Conservation (phyloP, 37 sponge, comb jelly and placozoan genomes). For the Diacarnus erythraeanus region DNA sequence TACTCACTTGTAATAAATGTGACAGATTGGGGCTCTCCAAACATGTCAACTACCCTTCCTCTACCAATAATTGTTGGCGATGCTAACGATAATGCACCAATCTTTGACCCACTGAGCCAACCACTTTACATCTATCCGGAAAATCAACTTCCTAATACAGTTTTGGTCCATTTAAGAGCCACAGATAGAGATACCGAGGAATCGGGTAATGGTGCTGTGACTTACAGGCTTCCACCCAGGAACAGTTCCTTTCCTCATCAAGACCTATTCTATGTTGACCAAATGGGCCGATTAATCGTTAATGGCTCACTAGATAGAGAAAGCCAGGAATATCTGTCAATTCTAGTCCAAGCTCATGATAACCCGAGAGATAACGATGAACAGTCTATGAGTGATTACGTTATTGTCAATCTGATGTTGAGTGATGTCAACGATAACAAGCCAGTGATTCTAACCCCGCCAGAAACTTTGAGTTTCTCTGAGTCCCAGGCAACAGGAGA, state of each 20-base stretch:
- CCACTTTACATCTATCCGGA: background rate
- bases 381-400: background rate
- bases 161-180: slow-evolving; percentile 4
- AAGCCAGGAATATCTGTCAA: background rate
- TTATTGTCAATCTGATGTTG: slow-evolving; percentile 38
- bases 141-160: background rate
- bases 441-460: slow-evolving; percentile 29
- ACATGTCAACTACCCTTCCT: background rate
- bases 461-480: background rate
- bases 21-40: slow-evolving; percentile 38
- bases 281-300: slow-evolving; percentile 23
- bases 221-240: slow-evolving; percentile 20
- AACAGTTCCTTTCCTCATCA: slow-evolving; percentile 38
- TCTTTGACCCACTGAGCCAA: slow-evolving; percentile 27
- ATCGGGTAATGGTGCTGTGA: slow-evolving; percentile 21
- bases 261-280: slow-evolving; percentile 16
- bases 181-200: slow-evolving; percentile 35
- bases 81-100: slow-evolving; percentile 63
- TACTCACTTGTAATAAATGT: slow-evolving; percentile 42
- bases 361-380: background rate
- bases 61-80: slow-evolving; percentile 38
- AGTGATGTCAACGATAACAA: slow-evolving; percentile 63
- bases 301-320: slow-evolving; percentile 39
- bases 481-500: slow-evolving; percentile 2
- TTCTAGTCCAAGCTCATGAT: slow-evolving; percentile 53